These are phyloP conservation scores for Pteropus alecto DNA, from an alignment of 2,113 vertebrate species.

Conservation along the genomic window DNA sequence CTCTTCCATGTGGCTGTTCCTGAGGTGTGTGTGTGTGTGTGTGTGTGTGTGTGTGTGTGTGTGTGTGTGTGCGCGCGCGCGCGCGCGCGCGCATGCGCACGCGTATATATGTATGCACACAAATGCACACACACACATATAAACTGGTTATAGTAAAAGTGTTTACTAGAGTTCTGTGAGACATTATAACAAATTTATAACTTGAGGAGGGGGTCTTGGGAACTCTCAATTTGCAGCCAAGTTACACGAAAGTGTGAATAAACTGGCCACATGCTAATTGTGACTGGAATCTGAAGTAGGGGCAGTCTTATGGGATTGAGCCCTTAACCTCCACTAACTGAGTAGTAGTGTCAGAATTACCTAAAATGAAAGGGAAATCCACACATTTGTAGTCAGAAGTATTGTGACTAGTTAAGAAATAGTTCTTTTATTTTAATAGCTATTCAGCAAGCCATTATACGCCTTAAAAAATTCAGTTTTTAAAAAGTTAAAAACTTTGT, in stretches of 20 bases:
- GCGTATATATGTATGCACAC: too few relatives aligned
- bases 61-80: too few relatives aligned
- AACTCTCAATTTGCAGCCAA: background rate
- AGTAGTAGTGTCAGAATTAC: background rate
- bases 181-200: background rate
- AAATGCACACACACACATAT: background rate
- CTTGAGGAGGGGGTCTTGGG: background rate
- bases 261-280: background rate
- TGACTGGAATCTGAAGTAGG: background rate
- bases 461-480: background rate
- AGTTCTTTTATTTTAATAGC: background rate
- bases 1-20: background rate
- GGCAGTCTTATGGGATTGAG: background rate
- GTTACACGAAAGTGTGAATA: background rate
- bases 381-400: background rate
- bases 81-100: too few relatives aligned
- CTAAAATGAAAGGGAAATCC: background rate
- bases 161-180: background rate
- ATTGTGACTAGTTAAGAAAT: background rate
- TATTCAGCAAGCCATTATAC: background rate
- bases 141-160: background rate
- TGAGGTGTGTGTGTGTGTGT: background rate
- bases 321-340: background rate
- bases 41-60: too few relatives aligned
- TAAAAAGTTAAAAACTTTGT: slow-evolving; percentile 7